Base-by-base conservation (phyloP, 64 coral and sea anemone genomes). In the Montipora sp. region DNA sequence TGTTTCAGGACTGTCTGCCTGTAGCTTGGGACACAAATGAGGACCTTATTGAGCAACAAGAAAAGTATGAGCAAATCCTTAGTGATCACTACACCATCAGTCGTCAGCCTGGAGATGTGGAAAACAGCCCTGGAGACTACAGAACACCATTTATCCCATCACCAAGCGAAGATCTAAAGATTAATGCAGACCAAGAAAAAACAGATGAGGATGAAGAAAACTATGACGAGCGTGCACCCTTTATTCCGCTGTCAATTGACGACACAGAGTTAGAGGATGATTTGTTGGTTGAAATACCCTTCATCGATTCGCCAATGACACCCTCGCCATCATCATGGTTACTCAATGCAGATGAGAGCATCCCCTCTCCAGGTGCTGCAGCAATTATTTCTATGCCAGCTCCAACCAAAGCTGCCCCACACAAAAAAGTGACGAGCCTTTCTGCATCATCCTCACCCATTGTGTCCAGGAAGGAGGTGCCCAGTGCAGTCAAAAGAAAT, bases 11-110 rank as follows among this genome's bases (percentile, higher is more conserved):
- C 1, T 91, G 83, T 51, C 59, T 82, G 14, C 95, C 95, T 4
- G 92, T 97, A 16, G 53, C 84, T 20, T 97, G 92, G 95, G 93
- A 94, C 71, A 90, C 80, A 23, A 94, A 94, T 58, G 95, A 97
- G 19, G 95, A 97, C 7, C 57, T 94, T 7, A 55, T 97, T 22
- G 89, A 91, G 46, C 95, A 97, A 61, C 83, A 97, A 59, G 77
- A 97, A 23, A 77, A 77, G 57, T 97, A 97, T 18, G 92, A 97
- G 8, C 75, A 92, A 7, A 91, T 77, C 8, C 57, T 92, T 4
- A 80, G 89, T 12, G 73, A 83, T 23, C 95, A 97, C 22, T 97
- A 97, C 71, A 12, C 60, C 14, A 19, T 15, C 60, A 3, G 11
- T 2, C 83, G 83, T 46, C 72, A 78, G 3, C 47, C 81, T 7